A percentile compares a stretch with the other conserved stretches of the same genome.
These are phyloP conservation scores for Cancer borealis DNA, from an alignment of 2,888 invertebrate genomes.

Conservation along the genomic window DNA sequence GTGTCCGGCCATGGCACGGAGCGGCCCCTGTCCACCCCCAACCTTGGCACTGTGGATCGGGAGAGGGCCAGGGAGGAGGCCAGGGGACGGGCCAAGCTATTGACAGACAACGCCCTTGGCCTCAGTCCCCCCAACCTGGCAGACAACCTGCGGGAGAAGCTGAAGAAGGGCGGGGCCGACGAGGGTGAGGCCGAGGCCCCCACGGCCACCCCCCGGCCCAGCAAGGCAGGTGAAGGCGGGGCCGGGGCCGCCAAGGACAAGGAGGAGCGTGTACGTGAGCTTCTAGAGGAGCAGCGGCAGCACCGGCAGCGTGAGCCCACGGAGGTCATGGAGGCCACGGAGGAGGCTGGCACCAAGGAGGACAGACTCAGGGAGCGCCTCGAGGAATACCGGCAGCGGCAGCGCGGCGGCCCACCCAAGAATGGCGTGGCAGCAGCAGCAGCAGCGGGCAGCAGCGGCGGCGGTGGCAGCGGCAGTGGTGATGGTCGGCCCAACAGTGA, in stretches of 20 bases:
- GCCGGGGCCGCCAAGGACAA: conserved; percentile 18
- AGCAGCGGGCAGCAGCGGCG: conserved; percentile 11
- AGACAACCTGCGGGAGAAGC: conserved; percentile 67
- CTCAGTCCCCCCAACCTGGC: conserved; percentile 70
- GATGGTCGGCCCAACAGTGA: conserved; percentile 65
- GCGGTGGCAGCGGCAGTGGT: conserved; percentile 21
- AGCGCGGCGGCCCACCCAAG: conserved; percentile 54
- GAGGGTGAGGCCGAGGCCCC: conserved; percentile 44
- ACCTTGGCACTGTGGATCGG: conserved; percentile 66
- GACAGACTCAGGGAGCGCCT: conserved; percentile 71
- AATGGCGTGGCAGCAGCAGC: not conserved
- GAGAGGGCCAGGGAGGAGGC: conserved; percentile 71
- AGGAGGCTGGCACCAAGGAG: conserved; percentile 66
- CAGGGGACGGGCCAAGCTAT: conserved; percentile 64
- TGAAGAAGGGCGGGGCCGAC: conserved; percentile 57
- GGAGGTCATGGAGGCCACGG: conserved; percentile 2
- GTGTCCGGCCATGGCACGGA: not conserved
- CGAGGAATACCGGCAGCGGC: conserved; percentile 74
- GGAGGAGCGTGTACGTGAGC: conserved; percentile 72
- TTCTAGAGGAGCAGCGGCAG: conserved; percentile 74
- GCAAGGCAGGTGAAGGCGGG: not conserved
- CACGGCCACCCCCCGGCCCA: not conserved
- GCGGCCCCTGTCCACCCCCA: conserved; percentile 69
- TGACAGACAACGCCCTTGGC: conserved; percentile 70
- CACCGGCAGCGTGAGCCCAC: conserved; percentile 56